Base-by-base conservation (phyloP, 2,797 vertebrate genomes). In the Malacoctenus gilli region DNA sequence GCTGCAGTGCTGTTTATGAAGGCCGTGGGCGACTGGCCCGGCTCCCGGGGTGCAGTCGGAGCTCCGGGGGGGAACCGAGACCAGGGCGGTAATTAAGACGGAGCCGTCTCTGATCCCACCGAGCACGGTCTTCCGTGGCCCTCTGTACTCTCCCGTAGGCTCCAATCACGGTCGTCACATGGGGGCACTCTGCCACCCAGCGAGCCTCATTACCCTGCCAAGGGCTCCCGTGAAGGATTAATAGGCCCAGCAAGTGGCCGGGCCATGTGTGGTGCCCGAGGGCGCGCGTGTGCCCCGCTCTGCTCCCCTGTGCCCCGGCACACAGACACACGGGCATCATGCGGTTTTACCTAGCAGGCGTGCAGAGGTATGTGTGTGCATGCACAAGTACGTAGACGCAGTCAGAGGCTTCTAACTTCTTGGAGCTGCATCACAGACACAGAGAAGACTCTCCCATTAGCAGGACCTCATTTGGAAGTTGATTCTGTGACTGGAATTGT, bases 151-250 rank as follows among this genome's bases (percentile, higher is more conserved):
- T 79, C 79, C 80, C 43, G 40, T 76, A 77, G 74, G 81, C 83
- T 69, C 58, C 67, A 66, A 72, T 86, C 78, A 59, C 25, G 41
- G 67, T 68, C 44, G 41, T 87, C 83, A 81, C 75, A 83, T 80
- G 84, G 81, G 85, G 81, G 48, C 65, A 72, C 34, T 40, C 71
- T 60, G 61, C 53, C 72, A 72, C 88, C 86, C 81, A 84, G 69
- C 7, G 85, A 90, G 88, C 82, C 91, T 92, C 89, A 92, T 93
- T 92, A 92, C 80, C 86, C 77, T 74, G 79, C 78, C 78, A 85
- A 84, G 73, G 73, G 82, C 85, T 81, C 63, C 68, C 80, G 70
- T 77, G 79, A 78, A 90, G 89, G 85, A 92, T 89, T 90, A 88
- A 91, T 89, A 84, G 85, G 72, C 75, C 75, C 83, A 85, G 71